These are phyloP conservation scores for Thumatha senex DNA, from an alignment of 2,888 invertebrate species.

Conservation along the genomic window DNA sequence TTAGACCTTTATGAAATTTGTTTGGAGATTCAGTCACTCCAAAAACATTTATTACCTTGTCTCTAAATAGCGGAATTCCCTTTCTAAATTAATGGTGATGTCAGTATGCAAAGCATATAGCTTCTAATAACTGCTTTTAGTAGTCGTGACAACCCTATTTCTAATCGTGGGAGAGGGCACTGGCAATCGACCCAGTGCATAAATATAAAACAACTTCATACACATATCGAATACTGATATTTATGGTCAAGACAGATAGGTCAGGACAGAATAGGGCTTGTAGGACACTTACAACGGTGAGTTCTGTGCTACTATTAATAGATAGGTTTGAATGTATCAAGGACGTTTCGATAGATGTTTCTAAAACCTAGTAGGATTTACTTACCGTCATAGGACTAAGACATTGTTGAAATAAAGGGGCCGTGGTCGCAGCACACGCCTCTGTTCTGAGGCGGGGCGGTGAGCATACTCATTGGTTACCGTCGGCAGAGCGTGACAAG, in stretches of 20 bases:
- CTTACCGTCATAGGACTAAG: constrained; percentile 36
- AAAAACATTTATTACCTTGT: neutral
- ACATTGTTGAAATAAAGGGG: constrained; percentile 56
- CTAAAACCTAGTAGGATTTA: constrained; percentile 12
- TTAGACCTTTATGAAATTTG: neutral
- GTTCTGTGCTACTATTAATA: constrained; percentile 13
- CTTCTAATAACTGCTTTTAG: constrained; percentile 6
- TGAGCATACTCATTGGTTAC: constrained; percentile 73
- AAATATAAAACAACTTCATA: constrained; percentile 42
- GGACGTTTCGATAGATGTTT: neutral
- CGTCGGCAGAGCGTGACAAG: constrained; percentile 73
- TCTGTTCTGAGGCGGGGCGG: constrained; percentile 75
- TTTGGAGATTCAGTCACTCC: neutral
- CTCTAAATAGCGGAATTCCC: neutral
- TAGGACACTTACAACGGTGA: neutral
- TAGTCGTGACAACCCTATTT: constrained; percentile 33
- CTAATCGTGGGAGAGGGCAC: constrained; percentile 42
- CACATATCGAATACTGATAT: constrained; percentile 37
- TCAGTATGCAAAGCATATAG: constrained; percentile 2
- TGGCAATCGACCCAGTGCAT: constrained; percentile 40
- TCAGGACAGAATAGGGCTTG: constrained; percentile 23
- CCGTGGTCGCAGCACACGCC: constrained; percentile 65
- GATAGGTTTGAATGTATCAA: constrained; percentile 23
- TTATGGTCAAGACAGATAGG: constrained; percentile 33
- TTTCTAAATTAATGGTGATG: neutral